Evolutionary conservation across 2,888 invertebrate species (phyloP).

Genomic region (Erynnis tages): DNA sequence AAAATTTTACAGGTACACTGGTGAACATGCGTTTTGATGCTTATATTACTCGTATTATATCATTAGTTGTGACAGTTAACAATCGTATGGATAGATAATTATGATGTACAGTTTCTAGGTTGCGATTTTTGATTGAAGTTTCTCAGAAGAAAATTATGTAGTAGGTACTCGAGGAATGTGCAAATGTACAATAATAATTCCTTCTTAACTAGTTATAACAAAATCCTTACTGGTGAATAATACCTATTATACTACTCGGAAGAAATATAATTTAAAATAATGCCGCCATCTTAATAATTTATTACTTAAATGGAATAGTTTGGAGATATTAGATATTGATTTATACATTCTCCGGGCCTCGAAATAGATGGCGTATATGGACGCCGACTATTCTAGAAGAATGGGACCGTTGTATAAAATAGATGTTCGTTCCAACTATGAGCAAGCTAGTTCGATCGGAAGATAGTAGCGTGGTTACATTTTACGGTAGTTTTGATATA

Average conservation of each 20-base stretch:
- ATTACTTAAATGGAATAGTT: constrained; percentile 22
- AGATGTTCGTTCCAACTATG: constrained; percentile 8
- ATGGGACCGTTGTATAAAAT: constrained; percentile 23
- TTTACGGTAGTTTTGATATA: constrained; percentile 16
- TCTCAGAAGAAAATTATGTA: too few relatives aligned
- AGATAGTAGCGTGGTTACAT: constrained; percentile 2
- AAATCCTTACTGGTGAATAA: not conserved
- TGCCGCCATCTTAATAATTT: constrained; percentile 14
- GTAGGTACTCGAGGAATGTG: too few relatives aligned
- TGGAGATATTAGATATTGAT: constrained; percentile 19
- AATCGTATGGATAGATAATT: too few relatives aligned
- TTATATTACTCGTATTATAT: too few relatives aligned
- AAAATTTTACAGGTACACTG: too few relatives aligned
- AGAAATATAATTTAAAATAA: constrained; percentile 15
- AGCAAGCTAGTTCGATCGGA: not conserved
- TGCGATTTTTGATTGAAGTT: too few relatives aligned
- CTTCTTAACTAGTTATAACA: too few relatives aligned
- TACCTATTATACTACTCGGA: not conserved
- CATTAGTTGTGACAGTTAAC: too few relatives aligned
- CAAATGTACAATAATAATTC: too few relatives aligned
- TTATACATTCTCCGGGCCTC: constrained; percentile 16
- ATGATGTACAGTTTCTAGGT: too few relatives aligned
- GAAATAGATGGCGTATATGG: constrained; percentile 20
- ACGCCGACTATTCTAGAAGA: constrained; percentile 23
- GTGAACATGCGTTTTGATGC: too few relatives aligned